A percentile compares a stretch with the other conserved stretches of the same genome.
Conservation (phyloP, 2,888 invertebrate species). For the Ormyrus rosae region DNA sequence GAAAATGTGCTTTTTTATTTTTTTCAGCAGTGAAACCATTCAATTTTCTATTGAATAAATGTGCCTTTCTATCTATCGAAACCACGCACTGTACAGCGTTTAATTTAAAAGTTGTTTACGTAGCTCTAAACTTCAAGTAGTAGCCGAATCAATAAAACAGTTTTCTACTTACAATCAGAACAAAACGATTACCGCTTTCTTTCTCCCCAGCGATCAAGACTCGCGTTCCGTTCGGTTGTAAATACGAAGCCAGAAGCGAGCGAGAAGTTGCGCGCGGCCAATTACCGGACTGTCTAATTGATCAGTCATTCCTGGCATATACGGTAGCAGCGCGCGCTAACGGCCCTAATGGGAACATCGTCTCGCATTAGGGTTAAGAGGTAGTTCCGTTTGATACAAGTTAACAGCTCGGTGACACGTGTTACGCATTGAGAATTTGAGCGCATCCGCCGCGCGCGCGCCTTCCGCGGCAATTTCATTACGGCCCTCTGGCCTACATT, state of each 20-base stretch:
- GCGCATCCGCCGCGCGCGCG: background rate
- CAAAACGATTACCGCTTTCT: no score
- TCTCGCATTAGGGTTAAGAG: conserved; percentile 58
- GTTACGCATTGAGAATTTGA: conserved; percentile 51
- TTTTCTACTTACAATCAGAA: no score
- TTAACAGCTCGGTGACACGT: conserved; percentile 55
- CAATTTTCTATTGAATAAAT: no score
- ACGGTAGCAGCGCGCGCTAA: conserved; percentile 29
- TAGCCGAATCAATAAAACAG: no score
- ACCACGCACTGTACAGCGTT: no score
- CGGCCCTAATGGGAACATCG: conserved; percentile 59
- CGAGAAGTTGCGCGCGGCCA: conserved; percentile 43
- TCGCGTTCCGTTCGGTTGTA: background rate
- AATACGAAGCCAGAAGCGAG: background rate
- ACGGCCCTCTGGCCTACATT: background rate
- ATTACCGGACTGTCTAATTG: conserved; percentile 67
- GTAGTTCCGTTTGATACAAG: conserved; percentile 57
- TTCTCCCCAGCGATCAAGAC: no score
- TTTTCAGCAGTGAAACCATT: no score
- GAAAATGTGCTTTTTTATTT: no score
- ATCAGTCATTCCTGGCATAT: conserved; percentile 63
- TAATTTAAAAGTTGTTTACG: no score
- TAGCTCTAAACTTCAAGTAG: no score
- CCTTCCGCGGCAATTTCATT: background rate
- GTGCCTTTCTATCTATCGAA: no score